Evolutionary conservation across 2,888 invertebrate genomes (phyloP), one percentile per base, ranked within the genome.

Genomic region (Lacanobia oleracea): DNA sequence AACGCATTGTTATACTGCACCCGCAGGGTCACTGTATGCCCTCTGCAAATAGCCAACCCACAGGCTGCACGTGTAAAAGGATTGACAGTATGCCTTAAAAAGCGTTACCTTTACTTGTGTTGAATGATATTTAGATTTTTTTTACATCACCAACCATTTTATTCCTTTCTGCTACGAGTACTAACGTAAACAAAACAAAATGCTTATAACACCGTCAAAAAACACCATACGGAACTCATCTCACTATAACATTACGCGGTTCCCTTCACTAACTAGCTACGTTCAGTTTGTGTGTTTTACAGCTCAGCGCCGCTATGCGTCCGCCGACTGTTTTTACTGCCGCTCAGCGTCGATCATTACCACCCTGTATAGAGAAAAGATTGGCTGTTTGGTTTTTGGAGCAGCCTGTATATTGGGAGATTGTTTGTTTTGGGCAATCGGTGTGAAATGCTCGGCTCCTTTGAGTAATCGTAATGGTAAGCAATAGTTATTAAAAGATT

Each of bases 221-320:
- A 43, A 72, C 62, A 1, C 1, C 6, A 10, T 72, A 67, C 84
- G 61, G 86, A 69, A 84, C 84, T 71, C 21, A 45, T 48, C 12
- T 14, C 21, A 37, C n/a, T n/a, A 48, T 10, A 48, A 53, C 54
- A 54, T 57, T 8, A 62, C 53, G n/a, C 18, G 54, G 65, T 68
- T 62, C 48, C 48, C 56, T 53, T 62, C 54, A 68, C 85, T 85
- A 82, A 86, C 84, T 80, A 77, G 81, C 74, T 71, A 73, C 70
- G 83, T 53, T 77, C 85, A 86, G 81, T 86, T 85, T 85, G 85
- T 86, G 77, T 85, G 85, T 83, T 81, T 86, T 85, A 78, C 85
- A 81, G 83, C 85, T 86, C 78, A 86, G 67, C 76, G 77, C 75
- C 60, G 79, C 67, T 64, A 67, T 73, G 72, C 79, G 79, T 75